A percentile compares a stretch with the other conserved stretches of the same genome.
Conservation (phyloP, 2,113 vertebrate species). For the Tyto alba region DNA sequence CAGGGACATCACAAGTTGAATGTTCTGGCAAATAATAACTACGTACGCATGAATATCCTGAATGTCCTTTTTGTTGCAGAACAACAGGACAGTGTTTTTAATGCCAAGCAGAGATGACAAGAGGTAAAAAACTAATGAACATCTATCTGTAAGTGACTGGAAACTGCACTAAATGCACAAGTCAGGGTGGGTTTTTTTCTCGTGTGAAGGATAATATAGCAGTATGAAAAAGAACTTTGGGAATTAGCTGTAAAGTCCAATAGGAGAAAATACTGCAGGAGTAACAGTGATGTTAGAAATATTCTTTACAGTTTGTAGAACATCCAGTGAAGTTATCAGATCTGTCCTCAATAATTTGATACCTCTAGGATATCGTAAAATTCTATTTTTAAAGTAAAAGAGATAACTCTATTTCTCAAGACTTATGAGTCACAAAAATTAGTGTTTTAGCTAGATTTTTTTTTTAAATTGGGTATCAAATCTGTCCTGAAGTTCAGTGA, state of each 20-base stretch:
- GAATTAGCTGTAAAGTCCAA: not conserved
- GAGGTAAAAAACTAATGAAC: not conserved
- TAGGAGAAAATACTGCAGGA: not conserved
- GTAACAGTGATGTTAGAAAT: not conserved
- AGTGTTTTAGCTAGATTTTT: not conserved
- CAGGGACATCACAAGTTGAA: not conserved
- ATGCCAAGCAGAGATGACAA: not conserved
- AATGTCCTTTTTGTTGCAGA: not conserved
- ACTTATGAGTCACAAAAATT: not conserved
- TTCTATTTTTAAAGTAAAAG: not conserved
- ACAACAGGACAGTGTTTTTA: not conserved
- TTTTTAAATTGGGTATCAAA: not conserved
- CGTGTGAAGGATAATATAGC: not conserved
- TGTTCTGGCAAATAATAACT: not conserved
- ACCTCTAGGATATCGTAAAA: not conserved
- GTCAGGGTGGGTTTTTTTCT: not conserved
- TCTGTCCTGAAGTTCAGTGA: not conserved
- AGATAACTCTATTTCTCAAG: not conserved
- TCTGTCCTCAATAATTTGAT: not conserved
- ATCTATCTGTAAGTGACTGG: not conserved
- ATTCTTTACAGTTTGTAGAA: not conserved
- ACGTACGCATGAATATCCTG: not conserved
- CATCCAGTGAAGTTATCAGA: not conserved
- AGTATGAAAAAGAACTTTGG: not conserved
- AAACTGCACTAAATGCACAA: too few species aligned